phyloP scores from a whole-genome alignment of 2,888 invertebrate genomes.

The Saturnia japonica region DNA sequence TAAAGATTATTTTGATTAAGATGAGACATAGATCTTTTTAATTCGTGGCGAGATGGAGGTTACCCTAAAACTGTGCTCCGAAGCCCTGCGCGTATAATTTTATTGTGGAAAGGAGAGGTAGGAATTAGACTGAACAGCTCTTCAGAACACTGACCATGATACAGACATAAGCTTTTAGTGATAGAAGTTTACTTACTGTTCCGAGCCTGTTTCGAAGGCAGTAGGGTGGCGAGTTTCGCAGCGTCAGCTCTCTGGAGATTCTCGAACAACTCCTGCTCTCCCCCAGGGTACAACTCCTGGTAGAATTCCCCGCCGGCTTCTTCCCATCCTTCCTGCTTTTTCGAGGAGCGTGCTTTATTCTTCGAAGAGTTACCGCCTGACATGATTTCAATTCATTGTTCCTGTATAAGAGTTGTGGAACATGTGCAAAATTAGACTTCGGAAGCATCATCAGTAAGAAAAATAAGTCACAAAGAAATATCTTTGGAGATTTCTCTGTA shows the following conservation, averaged over 20 bases:
- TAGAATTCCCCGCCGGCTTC: slow-evolving; percentile 93
- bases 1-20: too few species aligned
- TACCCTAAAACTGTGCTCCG: too few species aligned
- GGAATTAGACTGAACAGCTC: too few species aligned
- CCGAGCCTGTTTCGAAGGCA: slow-evolving; percentile 91
- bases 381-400: slow-evolving; percentile 57
- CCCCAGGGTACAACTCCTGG: slow-evolving; percentile 90
- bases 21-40: too few species aligned
- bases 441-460: neutral
- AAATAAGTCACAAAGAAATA: too few species aligned
- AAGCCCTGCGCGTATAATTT: too few species aligned
- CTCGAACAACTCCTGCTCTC: slow-evolving; percentile 83
- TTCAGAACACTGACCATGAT: too few species aligned
- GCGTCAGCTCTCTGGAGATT: slow-evolving; percentile 87
- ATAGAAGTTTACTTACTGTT: slow-evolving; percentile 78
- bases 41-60: too few species aligned
- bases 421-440: neutral
- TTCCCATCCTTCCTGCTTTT: slow-evolving; percentile 85
- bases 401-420: neutral
- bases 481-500: too few species aligned
- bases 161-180: neutral
- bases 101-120: too few species aligned
- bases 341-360: slow-evolving; percentile 60
- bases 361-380: slow-evolving; percentile 72
- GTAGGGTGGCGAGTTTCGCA: slow-evolving; percentile 87